Evolutionary conservation across 2,113 vertebrate species (phyloP).

Genomic region (Ahaetulla prasina): DNA sequence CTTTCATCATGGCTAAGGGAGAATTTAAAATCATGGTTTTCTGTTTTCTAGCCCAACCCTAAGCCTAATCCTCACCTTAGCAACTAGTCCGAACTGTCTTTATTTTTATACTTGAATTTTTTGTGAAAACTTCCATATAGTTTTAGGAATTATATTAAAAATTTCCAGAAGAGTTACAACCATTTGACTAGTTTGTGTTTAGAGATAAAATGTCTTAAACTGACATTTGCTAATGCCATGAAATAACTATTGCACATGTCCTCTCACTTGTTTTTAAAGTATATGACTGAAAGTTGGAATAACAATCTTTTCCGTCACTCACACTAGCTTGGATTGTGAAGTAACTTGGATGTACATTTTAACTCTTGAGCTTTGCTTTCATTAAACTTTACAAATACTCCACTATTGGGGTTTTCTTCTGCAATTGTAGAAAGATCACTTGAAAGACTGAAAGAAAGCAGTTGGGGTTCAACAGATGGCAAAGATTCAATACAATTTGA

Average conservation of each 20-base stretch:
- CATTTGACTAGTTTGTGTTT: not conserved
- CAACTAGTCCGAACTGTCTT: not conserved
- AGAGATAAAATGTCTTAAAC: not conserved
- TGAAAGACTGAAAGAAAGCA: not conserved
- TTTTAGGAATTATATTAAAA: not conserved
- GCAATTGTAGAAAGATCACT: not conserved
- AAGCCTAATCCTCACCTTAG: not conserved
- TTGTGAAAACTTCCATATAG: not conserved
- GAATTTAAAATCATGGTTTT: not conserved
- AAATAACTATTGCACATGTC: not conserved
- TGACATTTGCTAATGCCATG: not conserved
- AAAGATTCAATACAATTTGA: not conserved
- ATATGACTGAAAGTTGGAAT: not conserved
- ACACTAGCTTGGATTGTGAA: not conserved
- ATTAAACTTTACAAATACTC: not conserved
- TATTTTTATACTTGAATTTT: not conserved
- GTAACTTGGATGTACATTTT: not conserved
- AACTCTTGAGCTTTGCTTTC: not conserved
- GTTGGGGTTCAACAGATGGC: not conserved
- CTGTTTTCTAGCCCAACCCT: not conserved
- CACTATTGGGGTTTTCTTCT: not conserved
- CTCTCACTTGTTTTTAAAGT: not conserved
- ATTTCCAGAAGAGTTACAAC: not conserved
- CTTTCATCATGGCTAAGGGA: not conserved
- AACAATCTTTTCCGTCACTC: not conserved